Conservation (phyloP, 2,113 vertebrate species). For the Dolichallabes microphthalmus region DNA sequence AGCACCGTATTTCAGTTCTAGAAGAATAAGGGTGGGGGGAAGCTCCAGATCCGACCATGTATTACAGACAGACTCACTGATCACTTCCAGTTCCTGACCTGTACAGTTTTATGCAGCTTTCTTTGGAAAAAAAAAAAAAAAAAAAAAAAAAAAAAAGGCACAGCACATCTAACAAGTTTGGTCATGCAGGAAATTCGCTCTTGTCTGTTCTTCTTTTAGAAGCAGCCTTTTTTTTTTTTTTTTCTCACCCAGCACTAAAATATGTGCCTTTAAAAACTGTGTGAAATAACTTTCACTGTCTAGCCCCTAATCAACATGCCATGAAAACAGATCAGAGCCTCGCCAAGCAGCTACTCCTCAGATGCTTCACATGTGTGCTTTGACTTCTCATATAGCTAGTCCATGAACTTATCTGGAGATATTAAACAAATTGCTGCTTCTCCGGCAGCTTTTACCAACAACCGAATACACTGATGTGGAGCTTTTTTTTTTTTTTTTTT, state of each 20-base stretch:
- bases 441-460: not conserved
- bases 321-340: conserved; percentile 42
- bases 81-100: not conserved
- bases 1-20: not conserved
- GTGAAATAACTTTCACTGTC: conserved; percentile 43
- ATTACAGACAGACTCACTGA: not conserved
- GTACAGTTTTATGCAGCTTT: not conserved
- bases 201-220: conserved; percentile 28
- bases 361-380: conserved; percentile 31
- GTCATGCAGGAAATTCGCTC: conserved; percentile 29
- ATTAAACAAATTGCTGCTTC: conserved; percentile 27
- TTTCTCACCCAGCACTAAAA: conserved; percentile 38
- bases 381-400: conserved; percentile 31
- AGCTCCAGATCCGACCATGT: not conserved
- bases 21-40: not conserved
- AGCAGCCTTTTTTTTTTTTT: conserved; percentile 3
- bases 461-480: not conserved
- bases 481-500: too few relatives aligned
- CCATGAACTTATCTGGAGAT: conserved; percentile 22
- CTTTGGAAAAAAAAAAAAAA: not conserved
- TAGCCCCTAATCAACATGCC: conserved; percentile 46
- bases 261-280: conserved; percentile 43
- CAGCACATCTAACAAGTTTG: conserved; percentile 9
- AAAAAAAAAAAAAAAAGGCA: not conserved
- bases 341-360: conserved; percentile 35